These are phyloP conservation scores for Entomyzon cyanotis DNA, from an alignment of 2,113 vertebrate species.

Conservation along the genomic window DNA sequence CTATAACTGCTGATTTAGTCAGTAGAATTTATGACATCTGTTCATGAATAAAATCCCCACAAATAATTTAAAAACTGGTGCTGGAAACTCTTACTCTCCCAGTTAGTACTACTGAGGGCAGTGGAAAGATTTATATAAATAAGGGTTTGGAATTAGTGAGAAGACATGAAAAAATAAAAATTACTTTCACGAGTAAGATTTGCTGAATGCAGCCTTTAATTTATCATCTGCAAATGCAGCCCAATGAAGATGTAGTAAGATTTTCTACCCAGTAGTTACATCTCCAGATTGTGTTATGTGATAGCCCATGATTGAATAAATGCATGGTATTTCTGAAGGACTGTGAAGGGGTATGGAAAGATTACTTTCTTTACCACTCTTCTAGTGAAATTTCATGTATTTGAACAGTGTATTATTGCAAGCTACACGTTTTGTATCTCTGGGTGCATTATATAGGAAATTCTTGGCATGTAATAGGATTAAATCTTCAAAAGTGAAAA, in stretches of 20 bases:
- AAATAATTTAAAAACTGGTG: background rate
- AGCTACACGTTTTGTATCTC: background rate
- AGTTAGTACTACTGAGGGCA: background rate
- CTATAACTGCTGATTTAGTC: background rate
- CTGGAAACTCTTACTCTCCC: background rate
- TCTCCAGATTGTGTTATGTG: background rate
- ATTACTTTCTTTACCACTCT: background rate
- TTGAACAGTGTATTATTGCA: background rate
- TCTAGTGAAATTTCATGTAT: background rate
- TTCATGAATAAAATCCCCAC: background rate
- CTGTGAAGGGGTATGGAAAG: background rate
- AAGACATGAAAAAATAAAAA: background rate
- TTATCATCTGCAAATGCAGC: background rate
- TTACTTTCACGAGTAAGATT: background rate
- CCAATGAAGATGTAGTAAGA: background rate
- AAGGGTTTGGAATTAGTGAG: background rate
- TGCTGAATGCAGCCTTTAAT: constrained; percentile 16
- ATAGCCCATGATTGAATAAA: background rate
- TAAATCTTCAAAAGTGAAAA: background rate
- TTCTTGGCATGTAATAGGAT: background rate
- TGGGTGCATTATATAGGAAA: background rate
- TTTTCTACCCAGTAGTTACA: background rate
- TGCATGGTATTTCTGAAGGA: background rate
- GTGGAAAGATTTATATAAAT: background rate
- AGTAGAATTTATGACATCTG: background rate